These are phyloP conservation scores for Hyaena hyaena DNA, from an alignment of 2,113 vertebrate species.

Conservation along the genomic window DNA sequence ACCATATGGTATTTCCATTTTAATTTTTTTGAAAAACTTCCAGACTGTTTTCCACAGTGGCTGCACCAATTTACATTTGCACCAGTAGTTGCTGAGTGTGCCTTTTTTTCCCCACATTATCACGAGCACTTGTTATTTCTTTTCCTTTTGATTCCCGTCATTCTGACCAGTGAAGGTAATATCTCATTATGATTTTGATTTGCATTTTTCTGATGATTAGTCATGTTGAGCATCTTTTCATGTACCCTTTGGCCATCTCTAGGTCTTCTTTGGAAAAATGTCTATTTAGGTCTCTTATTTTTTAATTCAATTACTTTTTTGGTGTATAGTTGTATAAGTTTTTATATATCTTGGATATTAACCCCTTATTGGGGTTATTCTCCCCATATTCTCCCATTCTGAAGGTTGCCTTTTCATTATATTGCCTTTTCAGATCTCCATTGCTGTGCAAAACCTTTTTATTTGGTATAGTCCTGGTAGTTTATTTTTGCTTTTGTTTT, in stretches of 20 bases:
- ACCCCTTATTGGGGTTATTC: neutral
- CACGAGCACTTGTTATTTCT: neutral
- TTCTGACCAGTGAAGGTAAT: neutral
- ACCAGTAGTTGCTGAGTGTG: neutral
- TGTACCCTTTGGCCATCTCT: neutral
- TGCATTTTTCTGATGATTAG: neutral
- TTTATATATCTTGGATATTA: neutral
- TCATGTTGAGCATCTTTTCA: neutral
- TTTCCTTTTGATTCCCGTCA: neutral
- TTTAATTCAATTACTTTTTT: neutral
- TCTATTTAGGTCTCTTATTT: neutral
- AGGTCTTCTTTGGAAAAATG: neutral
- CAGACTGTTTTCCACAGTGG: neutral
- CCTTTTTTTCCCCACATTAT: neutral
- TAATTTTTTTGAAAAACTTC: neutral
- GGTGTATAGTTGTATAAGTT: neutral
- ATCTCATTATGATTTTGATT: neutral
- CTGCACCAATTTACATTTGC: neutral
- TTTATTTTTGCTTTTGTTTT: neutral
- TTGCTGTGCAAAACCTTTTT: neutral
- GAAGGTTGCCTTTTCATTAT: neutral
- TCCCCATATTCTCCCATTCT: neutral
- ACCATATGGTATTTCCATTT: neutral
- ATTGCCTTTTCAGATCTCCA: neutral
- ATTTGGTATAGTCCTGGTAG: neutral